A percentile compares a stretch with the other conserved stretches of the same genome.
phyloP scores from a whole-genome alignment of 2,113 vertebrate genomes.

The crab-eating macaque (Macaca fascicularis) region T2T-MFA8v1.1 NC_088391.1:32008501-32009000 shows the following conservation, averaged over 20 bases:
- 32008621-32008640: conserved; percentile 55
- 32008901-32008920: background rate
- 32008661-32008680: conserved; percentile 3
- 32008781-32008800: background rate
- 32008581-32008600: conserved; percentile 78
- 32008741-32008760: background rate
- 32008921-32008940: background rate
- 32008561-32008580: conserved; percentile 76
- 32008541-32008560: conserved; percentile 75
- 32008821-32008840: background rate
- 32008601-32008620: conserved; percentile 76
- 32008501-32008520: conserved; percentile 73
- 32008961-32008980: background rate
- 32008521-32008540: conserved; percentile 70
- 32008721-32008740: background rate
- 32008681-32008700: background rate
- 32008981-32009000: background rate
- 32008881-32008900: background rate
- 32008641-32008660: conserved; percentile 58
- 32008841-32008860: background rate
- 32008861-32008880: background rate
- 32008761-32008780: background rate
- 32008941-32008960: background rate
- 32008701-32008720: background rate
- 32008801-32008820: background rate